Evolutionary conservation across 2,113 vertebrate genomes (phyloP), one percentile per base, ranked within the genome.

Genomic region (Phycodurus eques): DNA sequence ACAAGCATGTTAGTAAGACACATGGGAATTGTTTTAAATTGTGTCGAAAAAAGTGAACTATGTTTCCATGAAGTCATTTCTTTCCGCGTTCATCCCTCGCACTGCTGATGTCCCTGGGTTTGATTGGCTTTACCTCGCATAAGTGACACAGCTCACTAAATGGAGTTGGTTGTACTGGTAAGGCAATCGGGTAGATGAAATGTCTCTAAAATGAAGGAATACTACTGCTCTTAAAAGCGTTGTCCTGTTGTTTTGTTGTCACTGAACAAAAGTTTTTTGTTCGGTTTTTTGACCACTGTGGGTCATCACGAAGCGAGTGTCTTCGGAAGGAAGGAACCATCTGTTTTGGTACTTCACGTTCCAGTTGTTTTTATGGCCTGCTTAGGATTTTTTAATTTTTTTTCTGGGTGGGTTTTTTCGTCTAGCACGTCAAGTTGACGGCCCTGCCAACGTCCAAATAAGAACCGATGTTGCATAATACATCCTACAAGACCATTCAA

Each of bases 181-280:
- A 67, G 14, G 27, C 71, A 33, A 49, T 78, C 77, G 80, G 80
- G 83, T 78, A 74, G 76, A 81, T 79, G 43, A 75, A 83, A 75
- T 79, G 53, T 77, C 63, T 44, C 57, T 72, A 35, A 57, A 71
- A 72, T 56, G 73, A 73, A 80, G 75, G 80, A 76, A 80, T 62
- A 65, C 69, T 57, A 35, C 27, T 8, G 67, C 74, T 80, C 65
- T 68, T 71, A 63, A 83, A 81, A 75, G 75, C 60, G 69, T 77
- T 71, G 85, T 89, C 89, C 85, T 88, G n/a, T n/a, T n/a, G n/a
- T n/a, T n/a, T n/a, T n/a, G n/a, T n/a, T 88, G 89, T 87, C 80
- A 78, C 71, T 17, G 74, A 81, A 71, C 83, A 73, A 86, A 85
- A 9, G 64, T 47, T 66, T 56, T 8, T 31, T n/a, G 43, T 79